phyloP scores from a whole-genome alignment of 2,113 vertebrate species.

The Sinocyclocheilus anshuiensis region DNA sequence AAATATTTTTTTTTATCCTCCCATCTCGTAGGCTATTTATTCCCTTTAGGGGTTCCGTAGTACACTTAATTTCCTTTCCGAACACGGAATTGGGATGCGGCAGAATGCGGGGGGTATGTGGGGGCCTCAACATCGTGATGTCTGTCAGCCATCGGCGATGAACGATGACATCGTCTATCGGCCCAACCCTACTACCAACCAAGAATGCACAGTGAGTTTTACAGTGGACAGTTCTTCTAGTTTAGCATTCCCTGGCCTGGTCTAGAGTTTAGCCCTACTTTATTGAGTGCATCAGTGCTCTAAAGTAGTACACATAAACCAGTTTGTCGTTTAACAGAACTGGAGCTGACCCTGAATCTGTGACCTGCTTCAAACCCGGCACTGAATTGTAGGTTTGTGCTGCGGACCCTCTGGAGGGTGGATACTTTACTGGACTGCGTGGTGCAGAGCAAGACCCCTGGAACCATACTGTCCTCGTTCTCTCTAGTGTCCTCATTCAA shows the following conservation, averaged over 20 bases:
- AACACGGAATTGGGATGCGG: no score
- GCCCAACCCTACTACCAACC: background rate
- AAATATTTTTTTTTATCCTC: no score
- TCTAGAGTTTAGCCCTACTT: conserved; percentile 25
- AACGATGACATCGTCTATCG: no score
- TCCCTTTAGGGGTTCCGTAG: no score
- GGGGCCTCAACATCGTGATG: no score
- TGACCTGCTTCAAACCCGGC: conserved; percentile 26
- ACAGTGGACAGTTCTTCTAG: background rate
- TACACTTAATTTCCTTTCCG: no score
- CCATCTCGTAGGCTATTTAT: no score
- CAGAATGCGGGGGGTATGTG: no score
- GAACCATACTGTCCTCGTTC: conserved; percentile 38
- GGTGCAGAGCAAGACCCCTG: background rate
- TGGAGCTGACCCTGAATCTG: conserved; percentile 19
- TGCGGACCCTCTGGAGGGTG: background rate
- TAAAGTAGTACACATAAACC: conserved; percentile 34
- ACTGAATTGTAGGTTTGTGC: conserved; percentile 1
- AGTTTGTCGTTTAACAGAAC: conserved; percentile 7
- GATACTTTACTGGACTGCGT: background rate
- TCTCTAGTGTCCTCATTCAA: conserved; percentile 47
- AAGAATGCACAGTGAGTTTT: background rate
- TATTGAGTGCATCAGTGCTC: conserved; percentile 10
- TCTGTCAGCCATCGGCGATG: no score
- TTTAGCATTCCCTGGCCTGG: conserved; percentile 4